Base-by-base conservation (phyloP, 2,888 invertebrate genomes). In the Chrysomela aeneicollis region DNA sequence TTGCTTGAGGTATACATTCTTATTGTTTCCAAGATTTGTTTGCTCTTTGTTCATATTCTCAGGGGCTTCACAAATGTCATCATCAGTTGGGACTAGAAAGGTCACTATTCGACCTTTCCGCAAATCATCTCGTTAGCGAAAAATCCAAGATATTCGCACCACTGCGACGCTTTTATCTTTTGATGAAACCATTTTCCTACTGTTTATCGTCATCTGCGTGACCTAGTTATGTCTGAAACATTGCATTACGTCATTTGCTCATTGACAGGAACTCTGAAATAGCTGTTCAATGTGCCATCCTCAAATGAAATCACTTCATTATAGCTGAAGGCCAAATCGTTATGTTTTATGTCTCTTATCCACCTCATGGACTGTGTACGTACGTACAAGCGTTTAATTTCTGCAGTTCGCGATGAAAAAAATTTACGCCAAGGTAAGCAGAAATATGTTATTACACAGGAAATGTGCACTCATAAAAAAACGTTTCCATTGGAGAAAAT, bases 201-300 rank as follows among this genome's bases (percentile, higher is more conserved):
- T 35, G 32, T 8, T 35, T 35, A 35, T 35, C 32, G 32, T 35
- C 32, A 2, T n/a, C n/a, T n/a, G 10, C 32, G 12, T 15, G 42
- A 42, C 42, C 42, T 42, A 42, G 42, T 42, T 42, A n/a, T 12
- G 42, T 42, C 42, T 42, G 42, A 42, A 42, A n/a, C 9, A n/a
- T 42, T 42, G 42, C 42, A 42, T 42, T 1, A 15, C 32, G 2
- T 35, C 42, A 15, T 15, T 42, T 15, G 15, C 42, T 42, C 42
- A 42, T 42, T 3, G 42, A 42, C 42, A 42, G 42, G 42, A 42
- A 42, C 32, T 35, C 42, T 42, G 15, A 12, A 42, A 42, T 42
- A 12, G 15, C 42, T 42, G 42, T 42, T 42, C 12, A 10, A 42
- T 42, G 42, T n/a, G 4, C 42, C 42, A 4, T 42, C 42, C n/a